Evolutionary conservation across 2,888 invertebrate species (phyloP), one percentile per base, ranked within the genome.

Genomic region (Linhomoeus sp.): DNA sequence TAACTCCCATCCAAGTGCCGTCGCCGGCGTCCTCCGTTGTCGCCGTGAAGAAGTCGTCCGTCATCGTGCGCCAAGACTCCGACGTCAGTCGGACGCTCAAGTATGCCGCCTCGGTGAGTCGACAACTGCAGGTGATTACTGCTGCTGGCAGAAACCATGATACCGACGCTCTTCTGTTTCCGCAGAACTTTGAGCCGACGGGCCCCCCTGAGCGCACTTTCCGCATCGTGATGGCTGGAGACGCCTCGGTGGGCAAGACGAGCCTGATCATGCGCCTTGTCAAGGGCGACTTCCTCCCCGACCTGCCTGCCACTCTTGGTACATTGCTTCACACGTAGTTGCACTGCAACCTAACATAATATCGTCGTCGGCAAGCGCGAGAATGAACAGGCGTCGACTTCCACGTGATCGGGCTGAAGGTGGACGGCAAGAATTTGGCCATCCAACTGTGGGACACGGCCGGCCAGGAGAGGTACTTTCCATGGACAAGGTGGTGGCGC

Each of bases 201-300:
- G 55, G 49, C 23, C 52, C 65, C n/a, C 72, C 75, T 3, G 74
- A 75, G 48, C 59, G 75, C 41, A 73, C 75, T 46, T 76, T 72
- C 59, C 74, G 75, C 57, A 70, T 76, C 2, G 74, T 76, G 9
- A 68, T 76, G 53, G 75, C 75, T 17, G 75, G 75, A 0, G 76
- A 76, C 57, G 74, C 76, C 0, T 73, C 74, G 2, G 76, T 76
- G 1, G 76, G 76, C 9, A 76, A 76, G 60, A 72, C 74, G 9
- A 72, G 73, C 49, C 73, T 76, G 54, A 75, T 76, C 46, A 69
- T 73, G 62, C 61, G 75, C 29, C 67, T 75, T 38, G 72, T 73
- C 58, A 73, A 73, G 58, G 73, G 73, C 17, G 67, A 68, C 46
- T 76, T 75, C 58, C 66, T 70, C 20, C 63, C 66, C 29, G 71